A percentile compares a stretch with the other conserved stretches of the same genome.
These are phyloP conservation scores for Pelagia noctiluca DNA, from an alignment of 30 jellyfish, hydroid and myxozoan species.

Conservation along the genomic window DNA sequence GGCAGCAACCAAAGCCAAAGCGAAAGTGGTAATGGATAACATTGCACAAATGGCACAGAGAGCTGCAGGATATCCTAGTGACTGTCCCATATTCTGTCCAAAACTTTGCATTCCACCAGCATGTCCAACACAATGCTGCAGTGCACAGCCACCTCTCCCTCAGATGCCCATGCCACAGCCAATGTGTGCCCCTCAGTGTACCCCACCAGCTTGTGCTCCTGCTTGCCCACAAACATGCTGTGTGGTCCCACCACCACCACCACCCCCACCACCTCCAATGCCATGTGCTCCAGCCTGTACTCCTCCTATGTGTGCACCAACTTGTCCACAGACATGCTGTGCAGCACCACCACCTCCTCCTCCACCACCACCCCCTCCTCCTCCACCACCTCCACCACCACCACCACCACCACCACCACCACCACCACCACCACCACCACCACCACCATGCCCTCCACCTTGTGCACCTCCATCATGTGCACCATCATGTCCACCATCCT, in stretches of 20 bases:
- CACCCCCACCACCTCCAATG: slow-evolving; percentile 83
- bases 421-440: slow-evolving; percentile 64
- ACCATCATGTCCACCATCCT: slow-evolving; percentile 66
- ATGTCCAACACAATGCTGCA: slow-evolving; percentile 91
- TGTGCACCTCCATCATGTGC: slow-evolving; percentile 83
- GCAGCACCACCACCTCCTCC: slow-evolving; percentile 61
- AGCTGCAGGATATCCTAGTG: slow-evolving; percentile 84
- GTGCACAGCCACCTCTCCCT: slow-evolving; percentile 77
- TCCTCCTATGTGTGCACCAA: slow-evolving; percentile 81
- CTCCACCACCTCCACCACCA: slow-evolving; percentile 79
- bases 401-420: slow-evolving; percentile 84
- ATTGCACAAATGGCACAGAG: slow-evolving; percentile 73
- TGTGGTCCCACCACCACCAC: slow-evolving; percentile 66
- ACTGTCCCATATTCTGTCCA: slow-evolving; percentile 96
- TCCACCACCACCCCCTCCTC: slow-evolving; percentile 59
- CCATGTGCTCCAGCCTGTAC: slow-evolving; percentile 72
- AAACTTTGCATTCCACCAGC: slow-evolving; percentile 90
- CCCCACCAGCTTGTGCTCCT: slow-evolving; percentile 91
- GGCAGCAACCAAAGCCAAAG: slow-evolving; percentile 78
- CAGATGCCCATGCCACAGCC: slow-evolving; percentile 87
- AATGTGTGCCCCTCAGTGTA: slow-evolving; percentile 67
- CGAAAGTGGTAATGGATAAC: slow-evolving; percentile 64
- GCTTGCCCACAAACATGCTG: slow-evolving; percentile 82
- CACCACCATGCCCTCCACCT: slow-evolving; percentile 64
- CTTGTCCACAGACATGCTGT: slow-evolving; percentile 78